Base-by-base conservation (phyloP, 2,888 invertebrate species). In the Abrostola triplasia region DNA sequence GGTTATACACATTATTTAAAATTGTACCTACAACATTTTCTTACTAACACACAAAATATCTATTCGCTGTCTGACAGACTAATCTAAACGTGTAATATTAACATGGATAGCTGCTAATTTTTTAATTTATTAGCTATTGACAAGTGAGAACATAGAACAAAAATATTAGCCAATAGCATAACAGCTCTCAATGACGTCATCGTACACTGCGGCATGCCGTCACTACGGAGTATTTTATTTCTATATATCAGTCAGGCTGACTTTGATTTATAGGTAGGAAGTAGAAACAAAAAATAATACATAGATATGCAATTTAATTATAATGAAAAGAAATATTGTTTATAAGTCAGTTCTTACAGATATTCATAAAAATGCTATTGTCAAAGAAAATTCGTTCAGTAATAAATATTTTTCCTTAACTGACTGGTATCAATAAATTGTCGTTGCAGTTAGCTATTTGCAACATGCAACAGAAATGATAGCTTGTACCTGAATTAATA, bases 111-210 rank as follows among this genome's bases (percentile, higher is more conserved):
- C 24, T 24, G 24, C 24, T 24, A 24, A 24, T 4, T 24, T 24
- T 24, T 24, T 24, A 2, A 24, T 49, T 36, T 50, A 64, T 70
- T 64, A 67, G 38, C 40, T 56, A 77, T 68, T 62, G 47, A 66
- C 48, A 38, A 67, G 66, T 67, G 57, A 54, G 55, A 36, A 41
- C n/a, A 36, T 49, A 59, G 44, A 53, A 36, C 70, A 47, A 70
- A 83, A 80, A 82, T 81, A 83, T 72, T 70, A 11, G 52, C 74
- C 76, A 79, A 81, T 76, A 63, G 49, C 55, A 62, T 52, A 55
- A 36, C 66, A 49, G 38, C 70, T 63, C 67, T 70, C 59, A 56
- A 38, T 70, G 70, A 73, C 64, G 70, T 81, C 58, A 66, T 44
- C 63, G 71, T 57, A 76, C 74, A 77, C 63, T 52, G 61, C 59